Percentiles rank a stretch among this genome's conserved stretches.
Evolutionary conservation across 2,797 vertebrate species (phyloP).

Genomic region (Muscicapa striata): DNA sequence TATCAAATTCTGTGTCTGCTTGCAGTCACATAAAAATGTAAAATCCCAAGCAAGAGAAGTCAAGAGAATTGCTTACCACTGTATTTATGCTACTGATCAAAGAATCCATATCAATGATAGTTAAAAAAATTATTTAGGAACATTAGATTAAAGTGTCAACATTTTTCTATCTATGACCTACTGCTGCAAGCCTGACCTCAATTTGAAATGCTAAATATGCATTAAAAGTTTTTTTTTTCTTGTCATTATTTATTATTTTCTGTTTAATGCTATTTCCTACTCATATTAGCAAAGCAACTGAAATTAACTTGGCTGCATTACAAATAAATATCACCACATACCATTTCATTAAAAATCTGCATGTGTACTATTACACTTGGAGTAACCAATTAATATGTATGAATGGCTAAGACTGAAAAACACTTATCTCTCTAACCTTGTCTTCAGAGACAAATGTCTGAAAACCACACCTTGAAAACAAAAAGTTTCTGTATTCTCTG

Average conservation of each 20-base stretch:
- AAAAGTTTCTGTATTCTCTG: not conserved
- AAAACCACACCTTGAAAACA: not conserved
- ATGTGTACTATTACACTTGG: not conserved
- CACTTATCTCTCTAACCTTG: not conserved
- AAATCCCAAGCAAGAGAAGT: not conserved
- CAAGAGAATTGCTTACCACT: not conserved
- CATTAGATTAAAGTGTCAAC: not conserved
- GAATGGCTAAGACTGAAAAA: not conserved
- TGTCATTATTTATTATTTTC: not conserved
- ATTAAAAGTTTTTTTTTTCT: not conserved
- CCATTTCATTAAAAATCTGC: slow-evolving; percentile 31
- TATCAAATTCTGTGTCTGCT: not conserved
- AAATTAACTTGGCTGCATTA: slow-evolving; percentile 27
- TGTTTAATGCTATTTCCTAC: not conserved
- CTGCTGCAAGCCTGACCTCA: not conserved
- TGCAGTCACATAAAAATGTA: not conserved
- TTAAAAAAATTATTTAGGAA: not conserved
- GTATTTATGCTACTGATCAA: not conserved
- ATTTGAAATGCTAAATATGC: not conserved
- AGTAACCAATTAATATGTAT: slow-evolving; percentile 40
- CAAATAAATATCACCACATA: not conserved
- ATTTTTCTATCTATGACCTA: not conserved
- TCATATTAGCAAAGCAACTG: not conserved
- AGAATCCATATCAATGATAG: not conserved
- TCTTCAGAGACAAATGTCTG: slow-evolving; percentile 2